Percentiles rank a stretch among this genome's conserved stretches.
phyloP scores from a whole-genome alignment of 2,113 vertebrate genomes.

The Sinocyclocheilus grahami region DNA sequence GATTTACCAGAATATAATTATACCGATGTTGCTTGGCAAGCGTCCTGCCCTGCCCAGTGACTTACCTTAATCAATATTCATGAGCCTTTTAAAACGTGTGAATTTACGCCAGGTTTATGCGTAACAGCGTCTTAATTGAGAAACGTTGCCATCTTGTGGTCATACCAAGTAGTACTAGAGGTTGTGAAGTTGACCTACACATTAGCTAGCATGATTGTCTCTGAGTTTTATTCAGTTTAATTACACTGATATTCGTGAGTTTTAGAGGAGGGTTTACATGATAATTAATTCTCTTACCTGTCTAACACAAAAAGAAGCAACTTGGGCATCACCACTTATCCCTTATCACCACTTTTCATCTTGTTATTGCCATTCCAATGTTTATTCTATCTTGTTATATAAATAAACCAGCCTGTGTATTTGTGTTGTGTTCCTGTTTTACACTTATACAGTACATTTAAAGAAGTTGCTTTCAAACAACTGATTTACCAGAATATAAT shows the following conservation, averaged over 20 bases:
- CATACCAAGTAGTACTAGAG: neutral
- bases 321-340: too few relatives aligned
- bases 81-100: neutral
- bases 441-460: neutral
- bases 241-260: too few relatives aligned
- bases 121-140: neutral
- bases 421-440: neutral
- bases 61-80: neutral
- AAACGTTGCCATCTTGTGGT: slow-evolving; percentile 1
- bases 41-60: neutral
- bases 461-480: neutral
- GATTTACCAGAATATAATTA: neutral
- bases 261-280: too few relatives aligned
- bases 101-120: neutral
- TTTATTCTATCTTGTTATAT: slow-evolving; percentile 32
- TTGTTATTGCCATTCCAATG: too few relatives aligned
- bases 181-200: neutral
- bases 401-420: slow-evolving; percentile 44
- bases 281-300: too few relatives aligned
- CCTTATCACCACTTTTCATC: too few relatives aligned
- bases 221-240: neutral
- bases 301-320: too few relatives aligned
- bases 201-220: neutral
- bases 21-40: neutral
- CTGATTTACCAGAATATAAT: neutral